Base-by-base conservation (phyloP, 2,888 invertebrate genomes). In the Laspeyria flexula region DNA sequence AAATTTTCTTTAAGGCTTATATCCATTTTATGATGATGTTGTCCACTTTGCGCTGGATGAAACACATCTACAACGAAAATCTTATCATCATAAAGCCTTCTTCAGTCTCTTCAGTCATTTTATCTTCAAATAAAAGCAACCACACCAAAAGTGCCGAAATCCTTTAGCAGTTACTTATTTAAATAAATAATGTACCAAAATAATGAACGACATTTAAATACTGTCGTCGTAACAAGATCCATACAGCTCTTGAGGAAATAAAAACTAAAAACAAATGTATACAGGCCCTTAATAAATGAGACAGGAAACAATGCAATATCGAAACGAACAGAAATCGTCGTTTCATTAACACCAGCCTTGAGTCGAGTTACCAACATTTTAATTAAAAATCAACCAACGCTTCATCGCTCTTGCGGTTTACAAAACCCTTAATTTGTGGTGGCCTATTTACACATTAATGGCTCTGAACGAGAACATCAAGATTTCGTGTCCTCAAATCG, bases 341-440 rank as follows among this genome's bases (percentile, higher is more conserved):
- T 79, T 79, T 90, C 86, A 89, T 90, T 90, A 89, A 79, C 77
- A 65, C 67, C 74, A 85, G 75, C 91, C 91, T 91, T 90, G 87
- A 79, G 61, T 71, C 55, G 65, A 73, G 75, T 81, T 83, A 73
- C 81, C 74, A 85, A 86, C 78, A 60, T 84, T 88, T 88, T 90
- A 91, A 90, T 91, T 90, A 90, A 88, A 89, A 90, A 77, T 68
- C 75, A 75, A 73, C 78, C 71, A 83, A 87, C 88, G 89, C 85
- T 86, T 78, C 86, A 82, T 34, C 83, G 85, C 73, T 63, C 83
- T 76, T 73, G 77, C 62, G 75, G 78, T 79, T 90, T 89, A 82
- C 88, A 86, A 89, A 90, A 88, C 86, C 82, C 81, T 82, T 81
- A 77, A 83, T 81, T 84, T 73, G 66, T 70, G 58, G 55, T 41